These are phyloP conservation scores for Campylorhamphus procurvoides DNA, from an alignment of 2,113 vertebrate genomes.

Conservation along the genomic window DNA sequence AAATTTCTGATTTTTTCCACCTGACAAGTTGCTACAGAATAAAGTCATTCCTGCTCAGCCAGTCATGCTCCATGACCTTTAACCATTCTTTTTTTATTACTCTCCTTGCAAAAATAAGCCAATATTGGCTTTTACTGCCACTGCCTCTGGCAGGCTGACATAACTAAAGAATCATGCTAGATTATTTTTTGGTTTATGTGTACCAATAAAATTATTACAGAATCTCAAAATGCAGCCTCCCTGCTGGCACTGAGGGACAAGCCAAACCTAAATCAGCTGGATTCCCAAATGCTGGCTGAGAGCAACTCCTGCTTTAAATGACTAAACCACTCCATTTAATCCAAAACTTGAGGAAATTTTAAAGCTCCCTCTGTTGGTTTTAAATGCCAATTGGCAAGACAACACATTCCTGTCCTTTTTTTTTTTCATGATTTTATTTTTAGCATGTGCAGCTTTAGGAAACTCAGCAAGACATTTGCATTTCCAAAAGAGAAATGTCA, in stretches of 20 bases:
- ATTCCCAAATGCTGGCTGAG: not conserved
- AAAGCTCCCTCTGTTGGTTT: not conserved
- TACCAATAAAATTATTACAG: not conserved
- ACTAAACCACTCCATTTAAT: not conserved
- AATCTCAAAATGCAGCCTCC: not conserved
- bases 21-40: not conserved
- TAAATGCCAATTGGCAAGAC: not conserved
- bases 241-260: not conserved
- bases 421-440: not conserved
- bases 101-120: not conserved
- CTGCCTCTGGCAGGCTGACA: not conserved
- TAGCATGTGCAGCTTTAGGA: not conserved
- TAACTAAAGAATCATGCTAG: not conserved
- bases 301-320: not conserved
- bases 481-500: not conserved
- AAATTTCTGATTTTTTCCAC: not conserved
- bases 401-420: not conserved
- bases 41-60: not conserved
- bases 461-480: not conserved
- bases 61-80: not conserved
- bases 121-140: not conserved
- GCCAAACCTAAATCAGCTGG: not conserved
- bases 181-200: not conserved
- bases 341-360: not conserved
- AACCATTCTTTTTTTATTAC: not conserved